Conservation (phyloP, 2,113 vertebrate species). For the Anhinga rufa region DNA sequence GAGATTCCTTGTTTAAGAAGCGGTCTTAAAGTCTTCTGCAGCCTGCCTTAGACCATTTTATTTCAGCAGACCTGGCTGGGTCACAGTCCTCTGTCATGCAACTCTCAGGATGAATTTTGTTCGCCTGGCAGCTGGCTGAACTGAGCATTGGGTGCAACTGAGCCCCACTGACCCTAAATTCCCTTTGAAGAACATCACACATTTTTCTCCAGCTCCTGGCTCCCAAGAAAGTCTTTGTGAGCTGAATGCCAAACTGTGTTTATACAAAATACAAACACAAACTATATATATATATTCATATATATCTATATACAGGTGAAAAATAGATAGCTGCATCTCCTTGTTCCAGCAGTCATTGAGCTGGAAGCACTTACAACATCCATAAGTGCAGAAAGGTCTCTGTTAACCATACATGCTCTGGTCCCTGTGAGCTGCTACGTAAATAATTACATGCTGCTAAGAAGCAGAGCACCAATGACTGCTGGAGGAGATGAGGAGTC, state of each 20-base stretch:
- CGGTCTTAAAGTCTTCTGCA: neutral
- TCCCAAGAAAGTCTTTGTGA: neutral
- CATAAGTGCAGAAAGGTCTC: neutral
- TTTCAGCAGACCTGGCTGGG: neutral
- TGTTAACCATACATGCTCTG: accelerated
- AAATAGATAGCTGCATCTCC: neutral
- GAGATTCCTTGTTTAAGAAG: neutral
- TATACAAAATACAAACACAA: neutral
- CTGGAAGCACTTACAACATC: neutral
- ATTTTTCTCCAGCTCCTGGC: neutral
- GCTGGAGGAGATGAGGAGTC: neutral
- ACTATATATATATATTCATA: neutral
- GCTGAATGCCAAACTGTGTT: neutral
- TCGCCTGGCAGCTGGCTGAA: neutral
- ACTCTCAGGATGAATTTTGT: neutral
- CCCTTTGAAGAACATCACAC: neutral
- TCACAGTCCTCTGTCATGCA: accelerated
- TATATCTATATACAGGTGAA: neutral
- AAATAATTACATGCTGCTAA: neutral
- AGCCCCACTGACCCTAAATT: neutral
- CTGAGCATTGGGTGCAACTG: neutral
- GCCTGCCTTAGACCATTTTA: neutral
- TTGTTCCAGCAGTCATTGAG: neutral
- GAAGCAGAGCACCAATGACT: neutral
- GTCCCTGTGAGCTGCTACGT: neutral